Evolutionary conservation across 2,888 invertebrate species (phyloP).

Genomic region (Morpho achilles): DNA sequence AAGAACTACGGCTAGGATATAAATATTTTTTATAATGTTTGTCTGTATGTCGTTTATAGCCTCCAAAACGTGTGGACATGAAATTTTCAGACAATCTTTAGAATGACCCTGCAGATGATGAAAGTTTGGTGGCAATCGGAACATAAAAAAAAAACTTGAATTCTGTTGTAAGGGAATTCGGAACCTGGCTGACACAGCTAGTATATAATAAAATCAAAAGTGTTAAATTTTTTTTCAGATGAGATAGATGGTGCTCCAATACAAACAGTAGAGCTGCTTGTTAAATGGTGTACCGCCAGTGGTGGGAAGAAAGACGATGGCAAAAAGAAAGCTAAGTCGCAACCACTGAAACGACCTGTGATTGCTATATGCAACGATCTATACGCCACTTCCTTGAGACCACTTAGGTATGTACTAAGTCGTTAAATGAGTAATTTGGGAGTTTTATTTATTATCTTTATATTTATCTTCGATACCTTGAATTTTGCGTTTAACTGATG

Average conservation of each 20-base stretch:
- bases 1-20: no score
- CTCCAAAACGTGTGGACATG: no score
- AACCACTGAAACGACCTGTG: conserved; percentile 89
- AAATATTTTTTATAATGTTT: no score
- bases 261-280: conserved; percentile 90
- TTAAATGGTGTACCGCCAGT: conserved; percentile 87
- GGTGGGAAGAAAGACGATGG: conserved; percentile 56
- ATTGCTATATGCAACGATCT: conserved; percentile 98
- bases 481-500: no score
- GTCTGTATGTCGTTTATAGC: no score
- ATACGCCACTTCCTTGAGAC: conserved; percentile 91
- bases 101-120: no score
- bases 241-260: conserved; percentile 98
- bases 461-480: not conserved
- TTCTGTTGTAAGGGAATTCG: no score
- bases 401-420: conserved; percentile 78
- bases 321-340: conserved; percentile 76
- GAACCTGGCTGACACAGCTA: no score
- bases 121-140: not conserved
- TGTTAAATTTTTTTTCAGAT: conserved; percentile 77
- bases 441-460: not conserved
- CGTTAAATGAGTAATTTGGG: no score
- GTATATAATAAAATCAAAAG: no score
- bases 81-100: no score
- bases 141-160: not conserved